A percentile compares a stretch with the other conserved stretches of the same genome.
These are phyloP conservation scores for Lacanobia oleracea DNA, from an alignment of 2,888 invertebrate genomes.

Conservation along the genomic window DNA sequence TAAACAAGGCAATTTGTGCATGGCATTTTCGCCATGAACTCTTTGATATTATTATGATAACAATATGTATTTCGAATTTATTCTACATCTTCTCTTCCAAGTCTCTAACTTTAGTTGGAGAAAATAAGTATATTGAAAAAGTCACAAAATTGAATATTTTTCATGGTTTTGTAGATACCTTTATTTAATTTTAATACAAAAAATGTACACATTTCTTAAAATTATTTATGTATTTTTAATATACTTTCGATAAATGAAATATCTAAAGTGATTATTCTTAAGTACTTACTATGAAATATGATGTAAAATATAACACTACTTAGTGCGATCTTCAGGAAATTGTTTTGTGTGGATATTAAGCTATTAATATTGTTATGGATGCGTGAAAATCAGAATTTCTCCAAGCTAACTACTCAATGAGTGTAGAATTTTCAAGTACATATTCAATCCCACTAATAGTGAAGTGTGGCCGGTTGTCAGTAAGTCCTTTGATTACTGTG, in stretches of 20 bases:
- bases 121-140: slow-evolving; percentile 17
- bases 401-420: slow-evolving; percentile 64
- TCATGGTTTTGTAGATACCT: slow-evolving; percentile 43
- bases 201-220: slow-evolving; percentile 32
- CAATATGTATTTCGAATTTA: slow-evolving; percentile 27
- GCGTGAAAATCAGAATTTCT: slow-evolving; percentile 63
- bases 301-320: slow-evolving; percentile 59
- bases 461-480: slow-evolving; percentile 65
- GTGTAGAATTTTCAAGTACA: slow-evolving; percentile 71
- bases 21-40: slow-evolving; percentile 12
- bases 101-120: slow-evolving; percentile 29
- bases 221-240: slow-evolving; percentile 28
- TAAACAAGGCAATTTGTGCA: slow-evolving; percentile 6
- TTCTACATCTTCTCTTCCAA: not conserved
- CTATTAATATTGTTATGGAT: slow-evolving; percentile 61
- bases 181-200: slow-evolving; percentile 30
- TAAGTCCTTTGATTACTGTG: slow-evolving; percentile 72
- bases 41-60: slow-evolving; percentile 29
- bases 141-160: slow-evolving; percentile 37
- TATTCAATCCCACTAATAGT: slow-evolving; percentile 64
- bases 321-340: slow-evolving; percentile 53
- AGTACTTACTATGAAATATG: slow-evolving; percentile 65
- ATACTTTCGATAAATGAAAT: slow-evolving; percentile 40
- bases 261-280: slow-evolving; percentile 49
- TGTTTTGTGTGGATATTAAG: slow-evolving; percentile 63